Conservation (phyloP, 2,113 vertebrate genomes). For the Gopherus flavomarginatus region DNA sequence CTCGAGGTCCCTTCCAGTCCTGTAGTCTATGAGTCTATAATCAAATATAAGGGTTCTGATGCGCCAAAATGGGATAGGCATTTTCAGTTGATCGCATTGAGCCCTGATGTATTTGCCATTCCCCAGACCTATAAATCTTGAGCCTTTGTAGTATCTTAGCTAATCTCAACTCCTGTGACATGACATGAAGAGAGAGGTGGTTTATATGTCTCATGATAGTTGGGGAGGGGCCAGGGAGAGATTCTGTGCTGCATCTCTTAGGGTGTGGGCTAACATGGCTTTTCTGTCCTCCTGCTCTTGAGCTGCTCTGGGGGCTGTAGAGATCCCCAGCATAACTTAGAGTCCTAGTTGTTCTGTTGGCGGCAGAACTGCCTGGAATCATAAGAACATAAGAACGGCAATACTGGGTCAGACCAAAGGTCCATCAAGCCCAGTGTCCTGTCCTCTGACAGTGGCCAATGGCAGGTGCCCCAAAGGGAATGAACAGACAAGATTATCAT, state of each 20-base stretch:
- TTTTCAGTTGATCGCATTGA: not conserved
- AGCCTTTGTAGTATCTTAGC: not conserved
- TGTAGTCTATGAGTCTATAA: not conserved
- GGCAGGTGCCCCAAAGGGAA: no score
- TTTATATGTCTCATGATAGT: not conserved
- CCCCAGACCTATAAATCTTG: not conserved
- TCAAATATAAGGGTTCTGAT: not conserved
- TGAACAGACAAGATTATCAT: no score
- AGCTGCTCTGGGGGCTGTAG: not conserved
- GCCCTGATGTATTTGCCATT: not conserved
- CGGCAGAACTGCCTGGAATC: not conserved
- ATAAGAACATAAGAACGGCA: no score
- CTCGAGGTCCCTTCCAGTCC: no score
- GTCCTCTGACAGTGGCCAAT: no score
- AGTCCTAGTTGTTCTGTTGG: not conserved
- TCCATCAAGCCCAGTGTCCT: no score
- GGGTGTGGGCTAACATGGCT: no score
- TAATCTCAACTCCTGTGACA: not conserved
- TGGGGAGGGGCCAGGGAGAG: not conserved
- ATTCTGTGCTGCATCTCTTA: not conserved
- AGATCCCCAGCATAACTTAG: not conserved
- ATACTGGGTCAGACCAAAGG: no score
- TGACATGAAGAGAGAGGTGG: not conserved
- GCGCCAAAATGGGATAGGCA: not conserved
- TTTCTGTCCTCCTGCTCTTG: not conserved